These are phyloP conservation scores for Clarias platycephalus DNA, from an alignment of 2,797 vertebrate species.

Conservation along the genomic window DNA sequence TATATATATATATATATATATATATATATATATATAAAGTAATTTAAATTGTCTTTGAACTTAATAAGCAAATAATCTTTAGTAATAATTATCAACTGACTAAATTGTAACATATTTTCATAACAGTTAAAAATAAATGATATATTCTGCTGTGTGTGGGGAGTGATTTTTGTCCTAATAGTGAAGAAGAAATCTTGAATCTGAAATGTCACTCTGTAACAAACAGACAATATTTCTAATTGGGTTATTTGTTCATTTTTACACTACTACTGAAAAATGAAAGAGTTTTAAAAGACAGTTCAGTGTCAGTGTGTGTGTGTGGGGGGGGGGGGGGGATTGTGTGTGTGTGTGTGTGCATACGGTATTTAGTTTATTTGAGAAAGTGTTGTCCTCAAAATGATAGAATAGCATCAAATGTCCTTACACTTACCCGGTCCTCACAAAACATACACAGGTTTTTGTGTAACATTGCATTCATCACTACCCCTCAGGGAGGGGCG, in stretches of 20 bases:
- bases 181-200: background rate
- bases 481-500: background rate
- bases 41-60: no score
- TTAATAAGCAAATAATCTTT: background rate
- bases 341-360: background rate
- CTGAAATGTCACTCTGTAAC: background rate
- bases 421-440: background rate
- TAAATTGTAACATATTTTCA: background rate
- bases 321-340: background rate
- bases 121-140: background rate
- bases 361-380: background rate
- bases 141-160: background rate
- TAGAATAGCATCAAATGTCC: background rate
- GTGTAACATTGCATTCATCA: background rate
- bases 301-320: background rate
- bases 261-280: background rate
- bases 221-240: background rate
- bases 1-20: no score
- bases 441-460: background rate
- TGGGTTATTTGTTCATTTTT: background rate
- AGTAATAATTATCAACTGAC: background rate
- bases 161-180: background rate
- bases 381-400: background rate
- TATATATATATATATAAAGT: no score
- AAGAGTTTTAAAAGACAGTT: background rate